Percentiles rank a stretch among this genome's conserved stretches.
These are phyloP conservation scores for Festucalex cinctus DNA, from an alignment of 2,113 vertebrate genomes.

Conservation along the genomic window DNA sequence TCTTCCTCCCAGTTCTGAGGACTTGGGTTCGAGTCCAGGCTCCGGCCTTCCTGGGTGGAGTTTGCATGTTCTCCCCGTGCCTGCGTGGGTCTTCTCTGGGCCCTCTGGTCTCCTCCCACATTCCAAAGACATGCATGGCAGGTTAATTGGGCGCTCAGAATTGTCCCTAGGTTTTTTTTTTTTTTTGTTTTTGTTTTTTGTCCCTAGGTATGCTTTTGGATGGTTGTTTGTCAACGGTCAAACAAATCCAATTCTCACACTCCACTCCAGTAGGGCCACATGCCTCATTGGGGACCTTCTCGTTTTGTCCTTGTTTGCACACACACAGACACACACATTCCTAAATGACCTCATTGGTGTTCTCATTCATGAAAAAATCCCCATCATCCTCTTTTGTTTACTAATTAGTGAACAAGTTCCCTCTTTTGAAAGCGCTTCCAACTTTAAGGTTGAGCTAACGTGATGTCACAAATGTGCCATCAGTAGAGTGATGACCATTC, in stretches of 20 bases:
- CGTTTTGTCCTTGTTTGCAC: not conserved
- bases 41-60: too few relatives aligned
- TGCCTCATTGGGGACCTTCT: not conserved
- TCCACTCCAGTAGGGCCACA: not conserved
- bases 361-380: conserved; percentile 37
- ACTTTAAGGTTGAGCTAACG: not conserved
- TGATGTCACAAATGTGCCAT: not conserved
- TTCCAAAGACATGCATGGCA: too few relatives aligned
- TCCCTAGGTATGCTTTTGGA: too few relatives aligned
- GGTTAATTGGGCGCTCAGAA: too few relatives aligned
- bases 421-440: conserved; percentile 12
- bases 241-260: conserved; percentile 3
- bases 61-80: too few relatives aligned
- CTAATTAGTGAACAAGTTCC: conserved; percentile 50
- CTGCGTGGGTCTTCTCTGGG: too few relatives aligned
- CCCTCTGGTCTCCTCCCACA: too few relatives aligned
- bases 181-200: too few relatives aligned
- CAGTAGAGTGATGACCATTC: not conserved
- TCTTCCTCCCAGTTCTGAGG: too few relatives aligned
- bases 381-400: conserved; percentile 46
- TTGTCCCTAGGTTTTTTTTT: too few relatives aligned
- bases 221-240: too few relatives aligned
- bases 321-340: conserved; percentile 37
- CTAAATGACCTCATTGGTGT: conserved; percentile 52
- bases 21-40: too few relatives aligned